phyloP scores from a whole-genome alignment of 1,140 invertebrate genomes.

The Drosophila leontia region DNA sequence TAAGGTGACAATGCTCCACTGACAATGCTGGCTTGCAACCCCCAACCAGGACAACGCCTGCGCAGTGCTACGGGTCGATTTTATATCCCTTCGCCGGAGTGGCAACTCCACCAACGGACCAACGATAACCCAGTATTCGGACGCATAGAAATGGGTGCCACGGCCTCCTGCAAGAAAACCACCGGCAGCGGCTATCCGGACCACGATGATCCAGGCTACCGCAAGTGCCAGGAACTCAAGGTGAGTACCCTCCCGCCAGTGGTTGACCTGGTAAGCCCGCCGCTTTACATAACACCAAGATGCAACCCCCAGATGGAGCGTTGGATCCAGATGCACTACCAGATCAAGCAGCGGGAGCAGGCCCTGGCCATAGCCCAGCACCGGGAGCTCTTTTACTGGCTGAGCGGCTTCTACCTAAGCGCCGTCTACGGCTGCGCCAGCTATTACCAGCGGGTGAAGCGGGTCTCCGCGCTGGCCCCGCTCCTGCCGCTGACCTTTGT shows the following conservation, averaged over 20 bases:
- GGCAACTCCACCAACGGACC: slow-evolving; percentile 26
- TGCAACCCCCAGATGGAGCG: slow-evolving; percentile 87
- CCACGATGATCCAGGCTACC: slow-evolving; percentile 73
- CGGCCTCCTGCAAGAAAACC: slow-evolving; percentile 61
- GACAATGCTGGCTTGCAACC: slow-evolving; percentile 9
- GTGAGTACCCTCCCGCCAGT: slow-evolving; percentile 11
- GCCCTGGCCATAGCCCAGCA: slow-evolving; percentile 90
- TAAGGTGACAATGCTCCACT: slow-evolving; percentile 23
- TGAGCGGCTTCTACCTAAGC: slow-evolving; percentile 89
- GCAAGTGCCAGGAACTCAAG: slow-evolving; percentile 79
- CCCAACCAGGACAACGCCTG: slow-evolving; percentile 31
- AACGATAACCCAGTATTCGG: neutral
- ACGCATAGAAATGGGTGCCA: slow-evolving; percentile 60
- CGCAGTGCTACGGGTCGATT: slow-evolving; percentile 53
- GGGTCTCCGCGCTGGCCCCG: slow-evolving; percentile 87
- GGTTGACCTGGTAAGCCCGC: fast-evolving
- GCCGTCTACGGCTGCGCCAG: slow-evolving; percentile 69
- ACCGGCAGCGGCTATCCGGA: slow-evolving; percentile 50
- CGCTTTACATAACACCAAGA: slow-evolving; percentile 16
- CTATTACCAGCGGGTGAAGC: slow-evolving; percentile 87
- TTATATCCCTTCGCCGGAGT: neutral
- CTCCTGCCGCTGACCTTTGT: slow-evolving; percentile 90
- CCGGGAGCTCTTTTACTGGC: slow-evolving; percentile 90
- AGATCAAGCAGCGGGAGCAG: slow-evolving; percentile 90
- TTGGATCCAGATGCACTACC: slow-evolving; percentile 92